These are phyloP conservation scores for Otolemur garnettii DNA, from an alignment of 2,113 vertebrate species.

Conservation along the genomic window DNA sequence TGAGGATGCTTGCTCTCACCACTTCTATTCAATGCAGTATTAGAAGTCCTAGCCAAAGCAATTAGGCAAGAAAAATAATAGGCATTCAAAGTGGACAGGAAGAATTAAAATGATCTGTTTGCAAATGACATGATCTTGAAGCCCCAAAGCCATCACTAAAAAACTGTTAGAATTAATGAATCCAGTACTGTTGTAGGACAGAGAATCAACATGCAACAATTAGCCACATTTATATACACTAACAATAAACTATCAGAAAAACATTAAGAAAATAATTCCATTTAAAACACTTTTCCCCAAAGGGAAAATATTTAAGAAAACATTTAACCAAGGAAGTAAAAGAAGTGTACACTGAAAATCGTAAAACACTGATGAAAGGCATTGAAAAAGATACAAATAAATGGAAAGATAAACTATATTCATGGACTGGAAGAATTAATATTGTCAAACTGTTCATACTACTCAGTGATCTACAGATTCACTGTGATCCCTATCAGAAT, in stretches of 20 bases:
- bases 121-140: background rate
- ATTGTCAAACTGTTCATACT: background rate
- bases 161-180: background rate
- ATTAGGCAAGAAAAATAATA: background rate
- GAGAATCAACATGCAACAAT: background rate
- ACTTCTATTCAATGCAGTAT: background rate
- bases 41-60: background rate
- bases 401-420: background rate
- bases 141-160: background rate
- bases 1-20: background rate
- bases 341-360: background rate
- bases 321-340: background rate
- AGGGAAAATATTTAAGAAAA: background rate
- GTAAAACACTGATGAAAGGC: background rate
- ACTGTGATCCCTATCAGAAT: background rate
- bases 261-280: background rate
- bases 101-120: background rate
- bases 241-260: background rate
- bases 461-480: background rate
- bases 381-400: background rate
- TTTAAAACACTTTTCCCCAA: background rate
- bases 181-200: background rate
- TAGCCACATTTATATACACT: background rate
- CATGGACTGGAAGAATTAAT: background rate
- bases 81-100: background rate